These are phyloP conservation scores for Macroglossus sobrinus DNA, from an alignment of 2,113 vertebrate genomes.

Conservation along the genomic window DNA sequence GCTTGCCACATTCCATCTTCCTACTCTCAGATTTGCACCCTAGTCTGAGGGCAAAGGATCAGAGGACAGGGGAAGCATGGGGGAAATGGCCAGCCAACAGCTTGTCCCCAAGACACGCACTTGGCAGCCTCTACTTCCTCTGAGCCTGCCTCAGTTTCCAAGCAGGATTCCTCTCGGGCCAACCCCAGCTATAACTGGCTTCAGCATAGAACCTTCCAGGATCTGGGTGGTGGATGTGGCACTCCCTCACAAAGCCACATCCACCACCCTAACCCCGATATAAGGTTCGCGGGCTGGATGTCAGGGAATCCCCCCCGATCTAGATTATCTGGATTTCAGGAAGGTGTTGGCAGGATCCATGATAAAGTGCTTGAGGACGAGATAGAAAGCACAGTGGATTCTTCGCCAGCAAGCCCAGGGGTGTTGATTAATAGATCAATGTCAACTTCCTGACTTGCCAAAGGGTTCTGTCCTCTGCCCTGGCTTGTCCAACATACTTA, in stretches of 20 bases:
- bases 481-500: conserved; percentile 71
- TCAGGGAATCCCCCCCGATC: neutral
- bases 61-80: neutral
- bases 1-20: neutral
- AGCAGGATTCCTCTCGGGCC: neutral
- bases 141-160: neutral
- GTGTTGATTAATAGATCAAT: conserved; percentile 71
- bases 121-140: neutral
- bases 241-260: neutral
- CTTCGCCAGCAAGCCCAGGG: conserved; percentile 24
- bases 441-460: conserved; percentile 63
- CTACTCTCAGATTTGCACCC: neutral
- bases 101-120: neutral
- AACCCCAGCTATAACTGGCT: neutral
- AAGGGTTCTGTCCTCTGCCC: conserved; percentile 68
- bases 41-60: neutral
- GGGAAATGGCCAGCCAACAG: neutral
- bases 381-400: conserved; percentile 43
- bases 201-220: neutral
- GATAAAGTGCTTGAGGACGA: conserved; percentile 45
- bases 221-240: too few relatives aligned
- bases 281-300: neutral
- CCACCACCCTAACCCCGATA: neutral
- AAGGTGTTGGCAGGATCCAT: neutral
- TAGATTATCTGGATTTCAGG: neutral